Conservation (phyloP, 2,113 vertebrate species). For the Myrmophylax atrothorax region DNA sequence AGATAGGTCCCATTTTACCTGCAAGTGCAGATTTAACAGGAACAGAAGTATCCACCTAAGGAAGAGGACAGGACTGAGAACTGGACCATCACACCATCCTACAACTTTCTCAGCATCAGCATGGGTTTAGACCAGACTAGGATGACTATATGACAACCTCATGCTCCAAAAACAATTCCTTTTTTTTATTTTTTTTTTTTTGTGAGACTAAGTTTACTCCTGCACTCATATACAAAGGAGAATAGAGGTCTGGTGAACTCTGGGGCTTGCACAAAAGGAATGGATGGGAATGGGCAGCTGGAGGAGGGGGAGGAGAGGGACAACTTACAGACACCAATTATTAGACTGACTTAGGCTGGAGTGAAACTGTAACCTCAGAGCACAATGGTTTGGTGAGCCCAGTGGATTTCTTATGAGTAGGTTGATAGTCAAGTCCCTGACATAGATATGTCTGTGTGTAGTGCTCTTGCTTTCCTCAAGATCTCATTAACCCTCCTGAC, state of each 20-base stretch:
- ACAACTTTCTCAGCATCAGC: neutral
- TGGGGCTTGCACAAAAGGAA: neutral
- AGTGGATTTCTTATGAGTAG: neutral
- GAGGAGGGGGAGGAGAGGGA: neutral
- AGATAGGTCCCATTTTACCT: neutral
- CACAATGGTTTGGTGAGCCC: neutral
- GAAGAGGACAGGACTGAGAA: neutral
- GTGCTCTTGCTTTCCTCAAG: neutral
- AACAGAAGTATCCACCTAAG: neutral
- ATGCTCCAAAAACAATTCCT: neutral
- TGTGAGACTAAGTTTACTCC: neutral
- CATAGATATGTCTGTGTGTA: neutral
- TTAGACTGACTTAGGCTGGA: neutral
- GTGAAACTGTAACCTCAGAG: neutral
- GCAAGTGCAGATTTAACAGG: neutral
- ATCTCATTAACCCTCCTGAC: neutral
- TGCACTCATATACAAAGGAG: neutral
- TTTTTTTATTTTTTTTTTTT: neutral
- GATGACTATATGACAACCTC: neutral
- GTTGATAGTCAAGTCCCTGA: neutral
- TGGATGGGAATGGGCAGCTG: neutral
- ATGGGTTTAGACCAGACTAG: accelerated
- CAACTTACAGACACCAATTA: neutral
- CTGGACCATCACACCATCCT: neutral
- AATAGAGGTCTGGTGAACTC: neutral